These are phyloP conservation scores for Meteorus colon DNA, from an alignment of 2,888 invertebrate species.

Conservation along the genomic window DNA sequence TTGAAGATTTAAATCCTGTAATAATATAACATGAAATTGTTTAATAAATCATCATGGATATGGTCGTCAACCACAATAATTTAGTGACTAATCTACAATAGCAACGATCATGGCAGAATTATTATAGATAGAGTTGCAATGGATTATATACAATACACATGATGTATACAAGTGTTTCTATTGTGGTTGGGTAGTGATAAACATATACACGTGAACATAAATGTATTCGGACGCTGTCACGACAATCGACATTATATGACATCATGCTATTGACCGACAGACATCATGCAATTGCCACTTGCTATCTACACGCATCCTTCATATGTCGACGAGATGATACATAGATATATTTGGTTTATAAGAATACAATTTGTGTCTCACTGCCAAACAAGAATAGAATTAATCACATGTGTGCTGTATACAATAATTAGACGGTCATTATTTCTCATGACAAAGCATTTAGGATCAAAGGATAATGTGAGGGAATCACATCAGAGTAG, in stretches of 20 bases:
- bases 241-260: constrained; percentile 28
- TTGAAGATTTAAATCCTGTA: neutral
- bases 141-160: neutral
- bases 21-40: constrained; percentile 23
- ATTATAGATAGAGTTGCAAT: constrained; percentile 25
- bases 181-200: neutral
- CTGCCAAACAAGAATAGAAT: too few species aligned
- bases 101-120: constrained; percentile 19
- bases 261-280: constrained; percentile 3
- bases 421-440: too few species aligned
- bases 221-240: too few species aligned
- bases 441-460: too few species aligned
- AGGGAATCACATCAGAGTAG: too few species aligned
- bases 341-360: neutral
- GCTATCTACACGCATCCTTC: neutral
- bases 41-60: constrained; percentile 30
- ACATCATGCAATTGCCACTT: neutral
- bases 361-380: too few species aligned
- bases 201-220: neutral
- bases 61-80: constrained; percentile 30
- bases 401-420: too few species aligned
- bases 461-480: too few species aligned
- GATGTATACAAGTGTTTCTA: neutral
- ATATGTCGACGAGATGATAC: neutral
- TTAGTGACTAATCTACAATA: constrained; percentile 31